Percentiles rank a stretch among this genome's conserved stretches.
phyloP scores from a whole-genome alignment of 2,113 vertebrate genomes.

The Neofelis nebulosa region DNA sequence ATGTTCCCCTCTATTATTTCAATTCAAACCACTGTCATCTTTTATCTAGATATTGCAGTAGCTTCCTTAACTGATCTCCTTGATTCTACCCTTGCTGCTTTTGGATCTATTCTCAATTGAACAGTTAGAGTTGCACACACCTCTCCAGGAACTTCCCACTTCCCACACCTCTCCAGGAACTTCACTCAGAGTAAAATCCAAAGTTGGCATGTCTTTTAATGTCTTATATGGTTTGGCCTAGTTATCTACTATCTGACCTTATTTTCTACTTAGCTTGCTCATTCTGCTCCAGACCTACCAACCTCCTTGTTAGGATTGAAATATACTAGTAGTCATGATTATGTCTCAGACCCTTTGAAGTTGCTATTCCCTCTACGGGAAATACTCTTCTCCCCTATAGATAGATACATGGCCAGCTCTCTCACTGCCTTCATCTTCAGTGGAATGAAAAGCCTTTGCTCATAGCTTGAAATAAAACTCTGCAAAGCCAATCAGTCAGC shows the following conservation, averaged over 20 bases:
- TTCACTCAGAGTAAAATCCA: neutral
- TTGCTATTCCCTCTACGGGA: neutral
- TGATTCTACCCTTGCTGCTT: neutral
- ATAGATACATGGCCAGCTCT: neutral
- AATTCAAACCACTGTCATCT: neutral
- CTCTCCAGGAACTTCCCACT: neutral
- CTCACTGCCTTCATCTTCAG: neutral
- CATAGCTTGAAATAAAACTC: neutral
- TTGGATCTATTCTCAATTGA: neutral
- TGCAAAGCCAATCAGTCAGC: neutral
- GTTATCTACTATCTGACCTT: neutral
- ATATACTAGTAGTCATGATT: neutral
- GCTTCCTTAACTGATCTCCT: neutral
- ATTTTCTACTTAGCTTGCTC: neutral
- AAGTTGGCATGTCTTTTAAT: neutral
- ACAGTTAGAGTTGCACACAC: neutral
- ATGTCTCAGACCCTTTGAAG: neutral
- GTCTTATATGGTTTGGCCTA: neutral
- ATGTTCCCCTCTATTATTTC: neutral
- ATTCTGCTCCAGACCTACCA: neutral
- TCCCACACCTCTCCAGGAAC: too few species aligned
- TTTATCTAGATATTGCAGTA: neutral
- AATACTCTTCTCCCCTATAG: neutral
- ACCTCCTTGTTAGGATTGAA: neutral
- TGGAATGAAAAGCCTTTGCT: neutral